Base-by-base conservation (phyloP, 2,888 invertebrate species). In the Artemia sp. region DNA sequence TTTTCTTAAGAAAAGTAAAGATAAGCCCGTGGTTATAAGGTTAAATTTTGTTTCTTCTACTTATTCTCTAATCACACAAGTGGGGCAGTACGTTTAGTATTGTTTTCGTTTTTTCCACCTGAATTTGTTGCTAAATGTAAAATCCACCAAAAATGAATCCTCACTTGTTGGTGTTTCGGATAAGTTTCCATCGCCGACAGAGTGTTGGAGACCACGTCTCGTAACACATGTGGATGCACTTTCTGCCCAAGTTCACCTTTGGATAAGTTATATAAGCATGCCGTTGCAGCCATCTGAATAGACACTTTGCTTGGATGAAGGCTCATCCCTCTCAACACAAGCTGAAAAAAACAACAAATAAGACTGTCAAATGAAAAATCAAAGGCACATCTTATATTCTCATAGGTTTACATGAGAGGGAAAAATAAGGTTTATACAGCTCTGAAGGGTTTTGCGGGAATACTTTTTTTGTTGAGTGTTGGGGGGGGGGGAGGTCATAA, bases 241-340 rank as follows among this genome's bases (percentile, higher is more conserved):
- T 82, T 82, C 71, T 82, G 80, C 0, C 85, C 84, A 10, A 85
- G 76, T 73, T 85, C 85, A 24, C 84, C 84, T 74, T 85, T 83
- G 0, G 86, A 85, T 69, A 88, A 80, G 78, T 87, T 87, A 76
- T 87, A 87, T 24, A 88, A 80, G 76, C 87, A 87, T 19, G 87
- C 87, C 5, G 87, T 87, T 12, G 85, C 86, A 12, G 87, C 86
- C 83, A 87, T 85, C 78, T 87, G 87, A 24, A 87, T 85, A 14
- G 84, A 83, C 73, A 85, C 83, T 73, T 81, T 80, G 67, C 79
- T 78, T 8, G 81, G 79, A 76, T 84, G 82, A 24, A 77, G 77
- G 73, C 77, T 76, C 81, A 82, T 82, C n/a, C 76, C 76, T 68
- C 73, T 73, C 51, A 77, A 71, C 12, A 78, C 76, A 69, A 78